Evolutionary conservation across 2,113 vertebrate genomes (phyloP), one percentile per base, ranked within the genome.

Genomic region (Callipepla squamata): DNA sequence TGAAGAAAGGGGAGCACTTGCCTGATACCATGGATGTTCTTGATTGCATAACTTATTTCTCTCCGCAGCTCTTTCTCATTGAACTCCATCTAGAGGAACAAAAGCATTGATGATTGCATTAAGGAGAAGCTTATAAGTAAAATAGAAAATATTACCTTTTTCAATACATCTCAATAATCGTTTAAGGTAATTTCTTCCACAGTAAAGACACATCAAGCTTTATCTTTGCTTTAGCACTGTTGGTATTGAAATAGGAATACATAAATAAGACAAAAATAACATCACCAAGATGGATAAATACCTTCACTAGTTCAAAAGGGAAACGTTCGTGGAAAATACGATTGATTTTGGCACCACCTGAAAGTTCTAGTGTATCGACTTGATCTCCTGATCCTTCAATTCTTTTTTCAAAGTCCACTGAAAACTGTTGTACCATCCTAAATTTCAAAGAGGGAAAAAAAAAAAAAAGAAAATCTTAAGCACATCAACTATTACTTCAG

Each of bases 1-100:
- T 48, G 45, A 55, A 67, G 69, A 92, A 32, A 32, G 0, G 5
- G 40, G 51, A 81, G 34, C 74, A 96, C 97, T 96, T 97, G 98
- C 99, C 99, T 99, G 97, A 99, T 98, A 3, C 98, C 98, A 1
- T 99, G 98, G 77, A 98, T 99, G 96, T 99, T 99, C 97, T 98
- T 99, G 97, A 99, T 99, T 59, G 99, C 99, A 18, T 98, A 99
- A 94, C 98, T 99, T 91, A 99, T 99, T 97, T 99, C 99, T 85
- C 95, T 97, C 25, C 99, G 95, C 79, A 99, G 65, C 26, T 99
- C 98, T 80, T 97, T 98, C 93, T 99, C 99, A 14, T 99, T 98
- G 96, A 98, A 98, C 94, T 98, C 98, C 96, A 99, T 98, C 99
- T 99, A 93, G 47, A 89, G 65, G 94, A 79, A 86, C 76, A 86